Evolutionary conservation across 2,113 vertebrate genomes (phyloP), one percentile per base, ranked within the genome.

Genomic region (Passer domesticus): DNA sequence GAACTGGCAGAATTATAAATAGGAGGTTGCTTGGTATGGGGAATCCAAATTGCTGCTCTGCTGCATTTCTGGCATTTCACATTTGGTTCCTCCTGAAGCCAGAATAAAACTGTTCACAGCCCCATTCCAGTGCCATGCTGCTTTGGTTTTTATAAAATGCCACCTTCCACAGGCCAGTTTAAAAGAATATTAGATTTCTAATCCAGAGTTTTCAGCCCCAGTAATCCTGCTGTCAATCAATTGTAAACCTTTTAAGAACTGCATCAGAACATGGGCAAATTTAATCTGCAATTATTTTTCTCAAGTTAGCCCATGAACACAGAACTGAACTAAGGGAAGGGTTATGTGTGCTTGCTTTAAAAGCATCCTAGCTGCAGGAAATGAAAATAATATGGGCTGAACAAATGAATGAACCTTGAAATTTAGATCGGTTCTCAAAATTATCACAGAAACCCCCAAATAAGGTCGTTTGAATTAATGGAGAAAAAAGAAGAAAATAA

Each of bases 371-470:
- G 24, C 5, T 15, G 12, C 31, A 81, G 9, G 10, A 75, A 75
- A 4, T 47, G 2, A 68, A 83, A 90, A 62, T 7, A 66, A 50
- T 1, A 27, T 0, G 28, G 13, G 31, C 20, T 70, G 46, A 67
- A 31, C 4, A 46, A 5, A 16, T 10, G 11, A 66, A 23, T 4
- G 11, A 59, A 52, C 4, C 23, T 50, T 43, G 18, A 28, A 67
- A 44, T 52, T 16, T 39, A 22, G 19, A 41, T 0, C 12, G 11
- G 1, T 12, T 58, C 30, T 25, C 35, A 33, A 35, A 86, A 50
- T 14, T 17, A n/a, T 3, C 27, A 31, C 2, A 0, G 15, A 80
- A 52, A 2, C 0, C 1, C 5, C 9, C 0, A 4, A 46, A 68
- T 6, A 3, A 50, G 1, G 21, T 16, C 0, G 8, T 47, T 74